Conservation (phyloP, 1,140 invertebrate genomes). For the Cherax quadricarinatus region DNA sequence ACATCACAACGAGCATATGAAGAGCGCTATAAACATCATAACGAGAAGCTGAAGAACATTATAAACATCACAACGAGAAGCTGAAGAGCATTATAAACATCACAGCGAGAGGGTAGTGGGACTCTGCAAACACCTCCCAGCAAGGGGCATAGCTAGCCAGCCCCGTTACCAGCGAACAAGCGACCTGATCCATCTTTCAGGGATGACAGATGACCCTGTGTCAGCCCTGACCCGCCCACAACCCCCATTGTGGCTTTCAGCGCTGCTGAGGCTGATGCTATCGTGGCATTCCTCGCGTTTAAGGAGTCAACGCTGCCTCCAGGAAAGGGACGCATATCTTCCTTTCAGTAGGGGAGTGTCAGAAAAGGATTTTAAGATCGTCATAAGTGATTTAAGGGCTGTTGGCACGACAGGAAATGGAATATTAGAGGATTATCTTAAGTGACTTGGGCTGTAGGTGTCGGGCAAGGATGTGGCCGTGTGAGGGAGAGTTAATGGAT, state of each 20-base stretch:
- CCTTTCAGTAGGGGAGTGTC: neutral
- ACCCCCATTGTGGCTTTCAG: conserved; percentile 33
- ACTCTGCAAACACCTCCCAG: too few species aligned
- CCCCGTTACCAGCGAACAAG: neutral
- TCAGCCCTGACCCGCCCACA: neutral
- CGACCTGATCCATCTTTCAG: conserved; percentile 30
- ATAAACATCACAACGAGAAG: neutral
- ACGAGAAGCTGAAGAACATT: neutral
- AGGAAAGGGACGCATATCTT: conserved; percentile 12
- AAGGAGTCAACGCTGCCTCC: conserved; percentile 10
- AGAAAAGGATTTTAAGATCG: neutral
- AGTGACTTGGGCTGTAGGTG: neutral
- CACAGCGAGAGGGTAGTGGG: neutral
- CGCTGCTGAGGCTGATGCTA: conserved; percentile 20
- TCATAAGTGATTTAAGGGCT: neutral
- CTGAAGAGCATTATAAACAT: neutral
- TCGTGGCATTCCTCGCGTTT: conserved; percentile 17
- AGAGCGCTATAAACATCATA: too few species aligned
- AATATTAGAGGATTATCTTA: conserved; percentile 27
- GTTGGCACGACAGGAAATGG: neutral
- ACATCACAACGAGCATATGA: too few species aligned
- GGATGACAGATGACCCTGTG: conserved; percentile 33
- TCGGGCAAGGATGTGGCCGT: neutral
- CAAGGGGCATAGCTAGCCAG: neutral
- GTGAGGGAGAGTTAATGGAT: conserved; percentile 45